A percentile compares a stretch with the other conserved stretches of the same genome.
Evolutionary conservation across 2,113 vertebrate species (phyloP).

Genomic region (Ceyx melanurus): DNA sequence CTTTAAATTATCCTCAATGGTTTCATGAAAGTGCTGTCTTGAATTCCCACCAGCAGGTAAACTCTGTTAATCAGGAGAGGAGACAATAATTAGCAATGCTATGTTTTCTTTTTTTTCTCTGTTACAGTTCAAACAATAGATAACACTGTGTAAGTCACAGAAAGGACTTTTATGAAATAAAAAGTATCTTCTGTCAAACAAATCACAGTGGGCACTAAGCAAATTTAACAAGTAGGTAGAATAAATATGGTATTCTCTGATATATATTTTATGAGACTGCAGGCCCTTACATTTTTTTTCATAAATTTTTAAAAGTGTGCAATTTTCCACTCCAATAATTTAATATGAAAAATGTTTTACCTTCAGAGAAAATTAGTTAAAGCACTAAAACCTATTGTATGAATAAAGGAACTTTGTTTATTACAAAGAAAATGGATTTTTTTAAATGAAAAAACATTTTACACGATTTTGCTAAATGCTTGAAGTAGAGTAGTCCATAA

Average conservation of each 20-base stretch:
- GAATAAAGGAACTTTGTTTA: background rate
- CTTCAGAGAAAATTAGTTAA: conserved; percentile 42
- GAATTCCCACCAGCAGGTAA: background rate
- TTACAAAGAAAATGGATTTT: background rate
- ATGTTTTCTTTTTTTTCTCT: background rate
- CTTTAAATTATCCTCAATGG: background rate
- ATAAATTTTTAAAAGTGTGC: conserved; percentile 58
- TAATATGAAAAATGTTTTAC: conserved; percentile 43
- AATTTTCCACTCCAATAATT: conserved; percentile 73
- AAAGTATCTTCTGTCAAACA: background rate
- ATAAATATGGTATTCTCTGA: conserved; percentile 44
- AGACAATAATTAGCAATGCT: background rate
- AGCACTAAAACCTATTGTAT: background rate
- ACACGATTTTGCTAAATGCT: background rate
- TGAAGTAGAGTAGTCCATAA: background rate
- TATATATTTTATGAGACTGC: conserved; percentile 50
- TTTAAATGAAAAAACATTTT: background rate
- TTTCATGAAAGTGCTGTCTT: background rate
- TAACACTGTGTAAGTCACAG: background rate
- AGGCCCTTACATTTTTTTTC: conserved; percentile 39
- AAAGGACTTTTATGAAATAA: background rate
- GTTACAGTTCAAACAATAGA: background rate
- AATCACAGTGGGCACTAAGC: conserved; percentile 36
- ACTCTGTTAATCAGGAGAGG: background rate
- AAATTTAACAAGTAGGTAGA: conserved; percentile 49